A percentile compares a stretch with the other conserved stretches of the same genome.
These are phyloP conservation scores for Dermolepida albohirtum DNA, from an alignment of 2,888 invertebrate genomes.

Conservation along the genomic window DNA sequence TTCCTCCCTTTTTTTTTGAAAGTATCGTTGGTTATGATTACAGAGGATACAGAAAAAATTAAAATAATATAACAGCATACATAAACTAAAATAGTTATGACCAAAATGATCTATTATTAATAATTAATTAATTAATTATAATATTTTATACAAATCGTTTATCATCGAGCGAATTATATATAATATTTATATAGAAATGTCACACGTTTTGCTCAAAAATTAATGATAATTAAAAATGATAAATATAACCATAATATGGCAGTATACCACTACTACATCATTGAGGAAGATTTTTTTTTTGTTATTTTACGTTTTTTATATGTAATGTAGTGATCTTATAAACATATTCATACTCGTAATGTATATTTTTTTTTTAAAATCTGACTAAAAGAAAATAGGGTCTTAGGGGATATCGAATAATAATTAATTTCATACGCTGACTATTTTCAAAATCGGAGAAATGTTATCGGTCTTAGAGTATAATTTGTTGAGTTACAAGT, in stretches of 20 bases:
- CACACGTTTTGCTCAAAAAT: slow-evolving; percentile 29
- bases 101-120: neutral
- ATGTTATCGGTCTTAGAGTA: too few relatives aligned
- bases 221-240: neutral
- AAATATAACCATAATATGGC: slow-evolving; percentile 44
- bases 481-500: too few relatives aligned
- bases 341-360: slow-evolving; percentile 33
- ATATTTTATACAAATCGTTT: slow-evolving; percentile 23
- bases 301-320: slow-evolving; percentile 42
- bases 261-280: slow-evolving; percentile 50
- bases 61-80: slow-evolving; percentile 20
- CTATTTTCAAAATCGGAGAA: too few relatives aligned
- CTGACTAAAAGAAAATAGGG: too few relatives aligned
- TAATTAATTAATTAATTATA: slow-evolving; percentile 30
- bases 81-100: slow-evolving; percentile 26
- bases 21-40: slow-evolving; percentile 47
- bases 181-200: slow-evolving; percentile 24
- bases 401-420: too few relatives aligned
- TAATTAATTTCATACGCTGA: too few relatives aligned
- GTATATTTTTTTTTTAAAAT: too few relatives aligned
- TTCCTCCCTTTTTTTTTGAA: slow-evolving; percentile 52
- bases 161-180: slow-evolving; percentile 18
- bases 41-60: neutral
- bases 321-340: slow-evolving; percentile 31
- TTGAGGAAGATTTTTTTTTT: slow-evolving; percentile 45